Base-by-base conservation (phyloP, 2,113 vertebrate species). In the Symphodus melops region DNA sequence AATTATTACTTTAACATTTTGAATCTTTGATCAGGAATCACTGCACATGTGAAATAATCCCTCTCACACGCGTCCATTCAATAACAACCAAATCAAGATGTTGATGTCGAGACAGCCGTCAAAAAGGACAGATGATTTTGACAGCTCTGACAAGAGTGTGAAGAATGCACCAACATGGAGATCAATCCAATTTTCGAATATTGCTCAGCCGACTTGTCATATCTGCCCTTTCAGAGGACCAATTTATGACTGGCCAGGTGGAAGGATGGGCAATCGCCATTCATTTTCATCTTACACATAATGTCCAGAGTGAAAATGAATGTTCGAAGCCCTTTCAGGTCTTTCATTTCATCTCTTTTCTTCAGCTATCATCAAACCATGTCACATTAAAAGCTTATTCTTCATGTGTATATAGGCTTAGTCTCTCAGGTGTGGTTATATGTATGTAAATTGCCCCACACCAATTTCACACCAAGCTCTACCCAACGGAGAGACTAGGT, bases 131-230 rank as follows among this genome's bases (percentile, higher is more conserved):
- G 28, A 80, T 72, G 80, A 60, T 55, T 86, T 87, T 87, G 91
- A 90, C 91, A 89, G 86, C 76, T 86, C 71, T 91, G 91, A 91
- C 90, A 89, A 85, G 69, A 53, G n/a, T 66, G 81, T 92, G 89
- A 93, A 59, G 68, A 82, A 92, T 90, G 81, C 78, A 71, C 51
- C 78, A 57, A 88, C 79, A 69, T 71, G 58, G 58, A 87, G 87
- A 93, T 92, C 93, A 92, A 91, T 93, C 87, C 83, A 56, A 54
- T 61, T 61, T 87, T 79, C 44, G 41, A 86, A 75, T 79, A 76
- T 86, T 86, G 82, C 83, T 86, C 69, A 74, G 75, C 74, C 60
- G 74, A 82, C 81, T 87, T 87, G 90, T 90, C 91, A 93, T 37
- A 73, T 75, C 84, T 90, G 91, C 86, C 91, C 86, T 92, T 92